Evolutionary conservation across 2,113 vertebrate species (phyloP), one percentile per base, ranked within the genome.

Genomic region (Fukomys damarensis): DNA sequence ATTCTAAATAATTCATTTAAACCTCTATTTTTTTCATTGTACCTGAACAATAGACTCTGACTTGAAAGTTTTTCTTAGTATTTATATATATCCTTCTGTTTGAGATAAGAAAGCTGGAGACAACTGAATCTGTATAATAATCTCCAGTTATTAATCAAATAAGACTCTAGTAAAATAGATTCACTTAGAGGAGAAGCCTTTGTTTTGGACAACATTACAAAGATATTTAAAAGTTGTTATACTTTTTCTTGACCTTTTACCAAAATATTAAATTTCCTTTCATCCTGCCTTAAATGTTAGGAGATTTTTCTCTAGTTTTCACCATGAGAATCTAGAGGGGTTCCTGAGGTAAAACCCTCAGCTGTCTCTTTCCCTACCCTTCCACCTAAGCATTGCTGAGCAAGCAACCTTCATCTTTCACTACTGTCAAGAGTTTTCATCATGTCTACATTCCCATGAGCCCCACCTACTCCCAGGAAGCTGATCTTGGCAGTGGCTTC

Each of bases 281-380:
- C 32, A 13, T 19, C 35, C 4, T 79, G 41, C 30, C 5, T 49
- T 35, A 22, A 26, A 43, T 5, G 30, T 22, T 38, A 49, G 30
- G 3, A 3, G 7, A 22, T 77, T 72, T 85, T 58, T 58, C 28
- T 28, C 28, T 58, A 24, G 28, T 83, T 14, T 74, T 52, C 66
- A 79, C 1, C 14, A 17, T n/a, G 2, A 88, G 11, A 77, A 79
- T 12, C 14, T 46, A 49, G 3, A 52, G 11, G 12, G 30, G 3
- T 7, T 61, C 28, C 32, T 76, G 58, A n/a, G 17, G 1, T 16
- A 35, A 76, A 13, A 52, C 1, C 17, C 2, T 66, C 19, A 72
- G 49, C 1, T 38, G 24, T 38, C 19, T 26, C 1, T 41, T 2
- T 30, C 19, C 3, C 17, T 26, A 9, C 17, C 32, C 1, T 46